Conservation (phyloP, 2,797 vertebrate genomes). For the Coilia nasus region DNA sequence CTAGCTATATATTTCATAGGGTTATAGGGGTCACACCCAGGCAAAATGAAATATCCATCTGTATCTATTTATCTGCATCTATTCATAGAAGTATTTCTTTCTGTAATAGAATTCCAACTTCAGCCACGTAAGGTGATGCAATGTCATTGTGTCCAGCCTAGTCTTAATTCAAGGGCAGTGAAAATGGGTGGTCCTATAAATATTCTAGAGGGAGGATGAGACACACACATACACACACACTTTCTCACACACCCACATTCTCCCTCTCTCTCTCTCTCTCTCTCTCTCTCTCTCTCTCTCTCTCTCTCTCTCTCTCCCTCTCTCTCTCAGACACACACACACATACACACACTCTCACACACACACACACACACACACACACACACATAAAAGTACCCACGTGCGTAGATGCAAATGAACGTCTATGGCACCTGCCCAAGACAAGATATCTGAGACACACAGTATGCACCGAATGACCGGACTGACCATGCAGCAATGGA, state of each 20-base stretch:
- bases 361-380: constrained; percentile 14
- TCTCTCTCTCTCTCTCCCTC: no score
- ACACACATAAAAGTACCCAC: not conserved
- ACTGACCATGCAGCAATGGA: not conserved
- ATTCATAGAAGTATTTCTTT: not conserved
- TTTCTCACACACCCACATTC: no score
- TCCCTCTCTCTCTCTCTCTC: no score
- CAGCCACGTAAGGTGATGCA: not conserved
- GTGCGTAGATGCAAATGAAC: not conserved
- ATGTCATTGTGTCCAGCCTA: constrained; percentile 1
- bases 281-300: no score
- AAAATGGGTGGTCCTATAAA: constrained; percentile 11
- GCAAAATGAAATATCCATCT: not conserved
- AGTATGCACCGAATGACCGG: not conserved
- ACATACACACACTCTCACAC: constrained; percentile 22
- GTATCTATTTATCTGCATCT: not conserved
- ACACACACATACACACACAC: no score
- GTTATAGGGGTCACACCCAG: no score
- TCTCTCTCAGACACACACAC: not conserved
- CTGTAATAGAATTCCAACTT: not conserved
- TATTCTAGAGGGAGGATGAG: not conserved
- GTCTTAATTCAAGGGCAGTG: constrained; percentile 4
- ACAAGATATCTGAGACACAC: not conserved
- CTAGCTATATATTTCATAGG: no score
- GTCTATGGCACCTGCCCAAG: not conserved